These are phyloP conservation scores for Coenonympha arcania DNA, from an alignment of 2,888 invertebrate species.

Conservation along the genomic window DNA sequence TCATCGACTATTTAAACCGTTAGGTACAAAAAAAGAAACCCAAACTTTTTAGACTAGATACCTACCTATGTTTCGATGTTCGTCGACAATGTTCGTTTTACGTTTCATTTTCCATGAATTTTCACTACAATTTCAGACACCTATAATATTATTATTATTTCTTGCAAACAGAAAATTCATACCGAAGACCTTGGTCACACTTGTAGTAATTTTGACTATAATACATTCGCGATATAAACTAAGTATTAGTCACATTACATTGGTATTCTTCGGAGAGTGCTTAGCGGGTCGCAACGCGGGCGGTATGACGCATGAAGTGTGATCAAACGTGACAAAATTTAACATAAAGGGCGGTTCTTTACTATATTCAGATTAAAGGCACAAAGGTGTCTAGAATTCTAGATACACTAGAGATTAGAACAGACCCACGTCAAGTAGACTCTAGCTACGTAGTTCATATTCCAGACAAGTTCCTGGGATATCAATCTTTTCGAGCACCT, in stretches of 20 bases:
- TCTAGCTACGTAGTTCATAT: not conserved
- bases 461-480: not conserved
- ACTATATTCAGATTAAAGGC: not conserved
- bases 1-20: no score
- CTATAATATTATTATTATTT: no score
- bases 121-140: no score
- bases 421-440: not conserved
- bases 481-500: no score
- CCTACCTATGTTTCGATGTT: no score
- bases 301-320: conserved; percentile 24
- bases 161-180: no score
- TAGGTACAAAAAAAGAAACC: no score
- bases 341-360: conserved; percentile 7
- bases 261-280: conserved; percentile 31
- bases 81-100: no score
- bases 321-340: conserved; percentile 26
- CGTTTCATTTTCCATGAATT: no score
- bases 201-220: no score
- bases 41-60: no score
- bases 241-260: conserved; percentile 31
- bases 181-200: no score
- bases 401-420: not conserved
- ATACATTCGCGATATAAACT: conserved; percentile 3
- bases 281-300: conserved; percentile 14
- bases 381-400: not conserved